Evolutionary conservation across 1,140 invertebrate species (phyloP), one percentile per base, ranked within the genome.

Genomic region (Drosophila pandora): DNA sequence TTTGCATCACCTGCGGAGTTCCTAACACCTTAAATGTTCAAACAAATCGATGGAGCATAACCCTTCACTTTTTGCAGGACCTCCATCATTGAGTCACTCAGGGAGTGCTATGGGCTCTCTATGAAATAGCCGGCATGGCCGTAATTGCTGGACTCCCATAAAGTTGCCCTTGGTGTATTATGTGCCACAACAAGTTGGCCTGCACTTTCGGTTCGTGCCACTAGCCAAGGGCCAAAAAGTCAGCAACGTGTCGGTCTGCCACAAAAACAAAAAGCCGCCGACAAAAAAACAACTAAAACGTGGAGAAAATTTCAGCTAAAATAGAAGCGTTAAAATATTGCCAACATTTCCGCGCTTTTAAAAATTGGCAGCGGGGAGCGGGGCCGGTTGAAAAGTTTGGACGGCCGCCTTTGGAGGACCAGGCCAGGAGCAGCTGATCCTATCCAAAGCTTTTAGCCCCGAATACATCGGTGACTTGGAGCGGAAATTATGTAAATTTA

Each of bases 401-500:
- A 22, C 37, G 50, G 45, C 37, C 34, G 45, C 41, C 76, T 69
- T 47, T 68, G 32, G 65, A 68, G 13, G n/a, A 13, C 49, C 28
- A 28, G 49, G 28, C 62, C 39, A 37, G 32, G 49, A 57, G 67
- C 81, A 83, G 80, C 82, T 84, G 77, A 87, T 85, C 59, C 80
- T 65, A 55, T 32, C 54, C 61, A 85, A 85, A 71, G 82, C 78
- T 75, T 81, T 85, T 81, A 85, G n/a, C 41, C 41, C 41, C 41
- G 21, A 47, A 47, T 22, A 47, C 81, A 87, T 87, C 60, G 72
- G 82, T 78, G 81, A 87, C 78, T 84, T 82, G 73, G 82, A 85
- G 82, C 82, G 81, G 81, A 85, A 87, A 85, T 85, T 87, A 85
- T 85, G 81, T 87, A 85, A 85, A 85, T 85, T 82, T 85, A 85